phyloP scores from a whole-genome alignment of 2,888 invertebrate genomes.

The Brachylomia viminalis region DNA sequence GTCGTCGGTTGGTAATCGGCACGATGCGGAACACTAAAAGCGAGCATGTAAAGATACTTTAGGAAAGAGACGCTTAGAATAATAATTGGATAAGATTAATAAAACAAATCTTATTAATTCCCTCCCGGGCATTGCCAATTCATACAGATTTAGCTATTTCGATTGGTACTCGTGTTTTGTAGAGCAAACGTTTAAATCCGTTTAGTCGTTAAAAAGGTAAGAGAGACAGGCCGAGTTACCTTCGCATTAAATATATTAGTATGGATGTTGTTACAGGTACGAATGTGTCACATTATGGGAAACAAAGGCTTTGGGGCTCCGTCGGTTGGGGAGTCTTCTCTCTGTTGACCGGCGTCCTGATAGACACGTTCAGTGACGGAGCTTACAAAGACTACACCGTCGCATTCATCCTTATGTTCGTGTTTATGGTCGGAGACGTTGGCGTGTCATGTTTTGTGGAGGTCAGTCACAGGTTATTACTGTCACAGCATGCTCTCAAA shows the following conservation, averaged over 20 bases:
- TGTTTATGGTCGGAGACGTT: slow-evolving; percentile 92
- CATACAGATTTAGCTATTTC: background rate
- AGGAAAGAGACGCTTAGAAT: background rate
- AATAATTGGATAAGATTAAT: background rate
- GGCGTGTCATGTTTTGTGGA: slow-evolving; percentile 92
- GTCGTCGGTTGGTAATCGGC: background rate
- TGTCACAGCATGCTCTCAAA: background rate
- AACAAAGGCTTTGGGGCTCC: slow-evolving; percentile 96
- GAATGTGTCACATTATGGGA: slow-evolving; percentile 94
- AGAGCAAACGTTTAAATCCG: background rate
- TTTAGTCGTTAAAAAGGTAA: background rate
- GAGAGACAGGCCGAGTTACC: too few species aligned
- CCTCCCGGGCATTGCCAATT: too few species aligned
- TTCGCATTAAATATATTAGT: background rate
- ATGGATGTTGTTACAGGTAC: slow-evolving; percentile 88
- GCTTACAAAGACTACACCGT: slow-evolving; percentile 93
- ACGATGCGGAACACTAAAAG: background rate
- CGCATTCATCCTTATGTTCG: slow-evolving; percentile 94
- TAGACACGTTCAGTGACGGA: slow-evolving; percentile 93
- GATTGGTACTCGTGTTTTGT: background rate
- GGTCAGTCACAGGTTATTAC: slow-evolving; percentile 76
- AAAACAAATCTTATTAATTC: background rate
- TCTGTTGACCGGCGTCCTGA: slow-evolving; percentile 93
- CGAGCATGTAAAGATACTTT: background rate
- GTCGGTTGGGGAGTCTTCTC: slow-evolving; percentile 96